These are phyloP conservation scores for Brachionichthys hirsutus DNA, from an alignment of 2,113 vertebrate species.

Conservation along the genomic window DNA sequence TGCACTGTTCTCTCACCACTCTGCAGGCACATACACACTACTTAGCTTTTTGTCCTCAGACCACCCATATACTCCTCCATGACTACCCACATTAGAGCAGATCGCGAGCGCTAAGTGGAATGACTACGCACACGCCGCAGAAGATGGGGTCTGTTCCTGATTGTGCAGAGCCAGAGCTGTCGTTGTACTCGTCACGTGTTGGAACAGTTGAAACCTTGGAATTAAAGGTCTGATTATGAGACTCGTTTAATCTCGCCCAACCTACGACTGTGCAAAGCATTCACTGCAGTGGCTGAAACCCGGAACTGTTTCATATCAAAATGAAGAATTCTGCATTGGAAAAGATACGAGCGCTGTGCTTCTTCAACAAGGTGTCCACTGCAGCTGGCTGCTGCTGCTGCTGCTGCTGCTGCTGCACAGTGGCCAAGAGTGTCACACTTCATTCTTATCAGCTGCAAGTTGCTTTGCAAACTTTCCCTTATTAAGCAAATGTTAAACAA, in stretches of 20 bases:
- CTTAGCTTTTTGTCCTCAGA: constrained; percentile 36
- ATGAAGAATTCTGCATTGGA: constrained; percentile 6
- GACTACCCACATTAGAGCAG: constrained; percentile 21
- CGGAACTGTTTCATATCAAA: constrained; percentile 5
- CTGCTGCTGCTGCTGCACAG: constrained; percentile 23
- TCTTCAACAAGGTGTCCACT: constrained; percentile 37
- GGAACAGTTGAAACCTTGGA: neutral
- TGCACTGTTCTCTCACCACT: constrained; percentile 39
- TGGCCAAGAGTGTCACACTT: constrained; percentile 34
- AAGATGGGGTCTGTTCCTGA: neutral
- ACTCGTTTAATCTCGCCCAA: neutral
- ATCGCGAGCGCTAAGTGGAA: constrained; percentile 2
- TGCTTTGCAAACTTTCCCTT: constrained; percentile 29
- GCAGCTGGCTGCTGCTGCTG: constrained; percentile 27
- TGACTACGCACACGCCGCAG: neutral
- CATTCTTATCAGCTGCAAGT: constrained; percentile 40
- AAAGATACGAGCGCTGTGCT: constrained; percentile 19
- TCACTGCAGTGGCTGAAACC: neutral
- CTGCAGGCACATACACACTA: constrained; percentile 30
- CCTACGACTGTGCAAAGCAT: neutral
- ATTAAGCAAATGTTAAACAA: constrained; percentile 16
- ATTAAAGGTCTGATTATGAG: neutral
- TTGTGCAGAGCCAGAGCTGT: neutral
- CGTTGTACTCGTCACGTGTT: constrained; percentile 4
- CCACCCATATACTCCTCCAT: constrained; percentile 18